Percentiles rank a stretch among this genome's conserved stretches.
Conservation (phyloP, 1,140 invertebrate genomes). For the Dermatophagoides farinae region DNA sequence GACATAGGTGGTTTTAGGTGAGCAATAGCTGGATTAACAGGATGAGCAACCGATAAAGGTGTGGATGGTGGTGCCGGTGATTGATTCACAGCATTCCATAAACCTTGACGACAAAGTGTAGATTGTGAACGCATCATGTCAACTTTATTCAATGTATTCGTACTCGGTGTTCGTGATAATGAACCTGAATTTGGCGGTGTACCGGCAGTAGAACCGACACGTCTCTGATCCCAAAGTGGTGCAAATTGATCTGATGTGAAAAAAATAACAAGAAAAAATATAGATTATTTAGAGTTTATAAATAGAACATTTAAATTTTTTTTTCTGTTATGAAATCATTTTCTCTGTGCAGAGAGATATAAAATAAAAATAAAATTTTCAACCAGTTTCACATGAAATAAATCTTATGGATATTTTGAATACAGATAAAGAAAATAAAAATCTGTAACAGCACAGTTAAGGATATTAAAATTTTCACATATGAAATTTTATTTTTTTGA, state of each 20-base stretch:
- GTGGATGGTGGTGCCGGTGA: not conserved
- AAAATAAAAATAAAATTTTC: too few species aligned
- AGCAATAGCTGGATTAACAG: not conserved
- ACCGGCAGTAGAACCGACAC: not conserved
- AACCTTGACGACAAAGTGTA: not conserved
- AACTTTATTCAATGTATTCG: not conserved
- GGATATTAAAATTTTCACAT: too few species aligned
- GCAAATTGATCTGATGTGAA: constrained; percentile 6
- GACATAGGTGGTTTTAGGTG: not conserved
- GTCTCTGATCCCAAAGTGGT: not conserved
- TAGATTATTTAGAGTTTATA: too few species aligned
- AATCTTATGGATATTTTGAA: too few species aligned
- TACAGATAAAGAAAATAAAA: too few species aligned
- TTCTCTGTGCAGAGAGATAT: too few species aligned
- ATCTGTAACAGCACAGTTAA: too few species aligned
- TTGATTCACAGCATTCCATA: not conserved
- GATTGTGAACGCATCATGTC: constrained; percentile 9
- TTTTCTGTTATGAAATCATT: too few species aligned
- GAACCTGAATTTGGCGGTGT: constrained; percentile 1
- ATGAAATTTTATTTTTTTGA: too few species aligned
- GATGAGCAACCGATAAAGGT: not conserved
- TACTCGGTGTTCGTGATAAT: constrained; percentile 3
- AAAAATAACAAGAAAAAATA: not conserved
- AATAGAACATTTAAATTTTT: too few species aligned
- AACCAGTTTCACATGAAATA: too few species aligned